Evolutionary conservation across 2,113 vertebrate genomes (phyloP).

Genomic region (Channa argus): DNA sequence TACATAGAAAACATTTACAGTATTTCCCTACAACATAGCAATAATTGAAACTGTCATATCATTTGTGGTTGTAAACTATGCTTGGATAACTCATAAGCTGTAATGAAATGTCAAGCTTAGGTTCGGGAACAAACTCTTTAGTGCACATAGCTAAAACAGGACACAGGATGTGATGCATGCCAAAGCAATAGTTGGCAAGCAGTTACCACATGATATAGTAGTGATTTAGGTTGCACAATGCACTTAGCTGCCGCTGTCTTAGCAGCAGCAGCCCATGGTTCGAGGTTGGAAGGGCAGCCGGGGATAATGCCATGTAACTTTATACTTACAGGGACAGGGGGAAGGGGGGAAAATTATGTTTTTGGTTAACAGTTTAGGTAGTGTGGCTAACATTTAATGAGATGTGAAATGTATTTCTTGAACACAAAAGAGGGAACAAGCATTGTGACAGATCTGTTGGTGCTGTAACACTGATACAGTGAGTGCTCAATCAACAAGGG

Average conservation of each 20-base stretch:
- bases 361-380: constrained; percentile 13
- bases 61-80: constrained; percentile 16
- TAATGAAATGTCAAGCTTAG: neutral
- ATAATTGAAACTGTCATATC: constrained; percentile 2
- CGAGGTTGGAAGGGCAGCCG: neutral
- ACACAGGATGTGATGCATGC: constrained; percentile 28
- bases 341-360: neutral
- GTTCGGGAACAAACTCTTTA: neutral
- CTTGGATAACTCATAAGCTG: constrained; percentile 11
- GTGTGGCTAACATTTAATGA: neutral
- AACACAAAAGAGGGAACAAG: neutral
- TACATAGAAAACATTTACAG: neutral
- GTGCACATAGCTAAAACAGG: constrained; percentile 4
- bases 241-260: constrained; percentile 58
- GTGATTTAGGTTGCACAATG: constrained; percentile 43
- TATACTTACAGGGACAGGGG: constrained; percentile 1
- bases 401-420: neutral
- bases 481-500: constrained; percentile 21
- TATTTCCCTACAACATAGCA: constrained; percentile 4
- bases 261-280: constrained; percentile 33
- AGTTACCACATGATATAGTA: constrained; percentile 9
- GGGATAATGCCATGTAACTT: constrained; percentile 16
- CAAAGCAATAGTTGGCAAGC: constrained; percentile 33
- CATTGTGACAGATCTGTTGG: constrained; percentile 4
- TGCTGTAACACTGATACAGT: neutral